phyloP scores from a whole-genome alignment of 2,797 vertebrate genomes.

The Brachymystax lenok region DNA sequence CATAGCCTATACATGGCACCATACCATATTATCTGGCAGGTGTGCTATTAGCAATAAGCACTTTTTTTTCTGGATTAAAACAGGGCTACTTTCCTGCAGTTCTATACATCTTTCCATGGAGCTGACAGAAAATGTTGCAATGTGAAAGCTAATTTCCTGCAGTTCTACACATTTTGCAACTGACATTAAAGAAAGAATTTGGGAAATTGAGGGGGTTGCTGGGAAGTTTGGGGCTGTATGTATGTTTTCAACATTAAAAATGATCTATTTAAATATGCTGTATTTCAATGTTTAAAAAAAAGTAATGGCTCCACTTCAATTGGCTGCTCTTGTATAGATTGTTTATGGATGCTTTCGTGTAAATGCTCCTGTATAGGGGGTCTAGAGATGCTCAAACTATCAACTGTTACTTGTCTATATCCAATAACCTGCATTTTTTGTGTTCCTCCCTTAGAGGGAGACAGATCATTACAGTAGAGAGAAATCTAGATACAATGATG shows the following conservation, averaged over 20 bases:
- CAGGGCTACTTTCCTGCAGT: too few relatives aligned
- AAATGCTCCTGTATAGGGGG: background rate
- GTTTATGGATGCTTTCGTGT: background rate
- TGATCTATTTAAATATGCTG: background rate
- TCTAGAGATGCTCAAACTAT: too few relatives aligned
- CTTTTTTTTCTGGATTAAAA: too few relatives aligned
- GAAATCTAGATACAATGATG: background rate
- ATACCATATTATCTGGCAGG: too few relatives aligned
- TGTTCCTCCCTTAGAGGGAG: background rate
- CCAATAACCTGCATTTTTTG: background rate
- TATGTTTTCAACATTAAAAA: slow-evolving; percentile 6
- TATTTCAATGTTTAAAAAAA: background rate
- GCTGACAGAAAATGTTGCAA: too few relatives aligned
- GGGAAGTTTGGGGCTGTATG: background rate
- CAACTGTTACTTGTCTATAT: too few relatives aligned
- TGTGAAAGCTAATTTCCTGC: too few relatives aligned
- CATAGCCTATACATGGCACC: too few relatives aligned
- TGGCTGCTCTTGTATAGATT: background rate
- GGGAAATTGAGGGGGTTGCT: background rate
- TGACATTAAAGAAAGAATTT: background rate
- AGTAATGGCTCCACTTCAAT: background rate
- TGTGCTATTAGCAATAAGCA: too few relatives aligned
- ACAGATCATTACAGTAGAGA: background rate
- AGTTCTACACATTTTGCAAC: background rate
- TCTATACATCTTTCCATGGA: too few relatives aligned